Evolutionary conservation across 2,888 invertebrate genomes (phyloP).

Genomic region (Trachelus tabidus): DNA sequence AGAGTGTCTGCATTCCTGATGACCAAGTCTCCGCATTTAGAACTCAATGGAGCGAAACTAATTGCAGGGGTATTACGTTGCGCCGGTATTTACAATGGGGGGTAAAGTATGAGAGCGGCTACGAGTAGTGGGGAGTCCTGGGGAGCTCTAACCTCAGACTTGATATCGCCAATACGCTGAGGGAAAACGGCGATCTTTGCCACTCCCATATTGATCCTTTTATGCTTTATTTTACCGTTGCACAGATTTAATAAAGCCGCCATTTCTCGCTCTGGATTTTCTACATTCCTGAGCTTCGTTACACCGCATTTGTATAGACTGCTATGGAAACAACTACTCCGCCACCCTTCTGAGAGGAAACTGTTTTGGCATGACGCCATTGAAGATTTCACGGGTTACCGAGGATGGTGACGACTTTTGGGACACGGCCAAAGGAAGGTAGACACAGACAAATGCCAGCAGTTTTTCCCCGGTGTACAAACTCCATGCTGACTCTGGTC

Average conservation of each 20-base stretch:
- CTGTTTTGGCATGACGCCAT: not conserved
- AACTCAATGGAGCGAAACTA: slow-evolving; percentile 65
- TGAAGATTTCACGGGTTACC: not conserved
- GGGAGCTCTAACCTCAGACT: not conserved
- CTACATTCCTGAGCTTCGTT: not conserved
- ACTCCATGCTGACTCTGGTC: slow-evolving; percentile 50
- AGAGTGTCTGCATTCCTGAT: slow-evolving; percentile 57
- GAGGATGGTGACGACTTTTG: not conserved
- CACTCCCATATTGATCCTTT: not conserved
- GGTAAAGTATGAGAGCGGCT: not conserved
- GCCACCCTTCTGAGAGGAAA: not conserved
- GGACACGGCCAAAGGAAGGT: slow-evolving; percentile 1
- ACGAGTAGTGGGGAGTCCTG: not conserved
- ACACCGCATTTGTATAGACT: not conserved
- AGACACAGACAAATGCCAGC: slow-evolving; percentile 41
- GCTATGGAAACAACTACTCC: not conserved
- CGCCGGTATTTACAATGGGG: not conserved
- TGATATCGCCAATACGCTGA: not conserved
- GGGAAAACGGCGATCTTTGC: not conserved
- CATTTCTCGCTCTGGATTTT: not conserved
- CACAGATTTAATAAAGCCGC: not conserved
- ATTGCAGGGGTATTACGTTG: slow-evolving; percentile 48
- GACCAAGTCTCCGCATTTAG: slow-evolving; percentile 63
- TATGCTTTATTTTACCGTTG: not conserved
- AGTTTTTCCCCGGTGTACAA: slow-evolving; percentile 31